Conservation (phyloP, 2,888 invertebrate species). For the Tipula helvola region DNA sequence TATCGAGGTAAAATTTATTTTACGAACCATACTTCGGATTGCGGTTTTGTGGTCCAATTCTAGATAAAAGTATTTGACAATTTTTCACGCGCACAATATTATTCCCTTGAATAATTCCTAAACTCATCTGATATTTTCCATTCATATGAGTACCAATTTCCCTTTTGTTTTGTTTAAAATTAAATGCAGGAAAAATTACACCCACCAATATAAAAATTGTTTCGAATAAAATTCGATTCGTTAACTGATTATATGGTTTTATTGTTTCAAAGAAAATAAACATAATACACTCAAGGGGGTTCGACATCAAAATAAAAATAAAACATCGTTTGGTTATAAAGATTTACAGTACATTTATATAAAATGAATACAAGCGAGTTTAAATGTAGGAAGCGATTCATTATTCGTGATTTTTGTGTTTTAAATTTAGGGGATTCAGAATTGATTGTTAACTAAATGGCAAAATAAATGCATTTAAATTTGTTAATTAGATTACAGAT, state of each 20-base stretch:
- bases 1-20: not conserved
- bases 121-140: not conserved
- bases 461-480: slow-evolving; percentile 4
- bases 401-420: not conserved
- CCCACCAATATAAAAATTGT: not conserved
- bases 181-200: not conserved
- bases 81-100: not conserved
- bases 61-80: not conserved
- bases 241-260: slow-evolving; percentile 4
- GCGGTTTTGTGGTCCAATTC: not conserved
- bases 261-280: slow-evolving; percentile 4
- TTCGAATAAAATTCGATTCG: slow-evolving; percentile 4
- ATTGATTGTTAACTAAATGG: slow-evolving; percentile 4
- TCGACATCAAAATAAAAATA: not conserved
- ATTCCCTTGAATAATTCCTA: not conserved
- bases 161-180: not conserved
- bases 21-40: not conserved
- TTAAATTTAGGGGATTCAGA: not conserved
- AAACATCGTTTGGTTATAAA: not conserved
- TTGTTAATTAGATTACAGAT: not conserved
- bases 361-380: not conserved
- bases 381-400: not conserved
- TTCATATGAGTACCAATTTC: not conserved
- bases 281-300: slow-evolving; percentile 4
- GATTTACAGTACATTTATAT: not conserved